Evolutionary conservation across 92 coral and sea anemone species (phyloP), one percentile per base, ranked within the genome.

Genomic region (Phymanthus crucifer): DNA sequence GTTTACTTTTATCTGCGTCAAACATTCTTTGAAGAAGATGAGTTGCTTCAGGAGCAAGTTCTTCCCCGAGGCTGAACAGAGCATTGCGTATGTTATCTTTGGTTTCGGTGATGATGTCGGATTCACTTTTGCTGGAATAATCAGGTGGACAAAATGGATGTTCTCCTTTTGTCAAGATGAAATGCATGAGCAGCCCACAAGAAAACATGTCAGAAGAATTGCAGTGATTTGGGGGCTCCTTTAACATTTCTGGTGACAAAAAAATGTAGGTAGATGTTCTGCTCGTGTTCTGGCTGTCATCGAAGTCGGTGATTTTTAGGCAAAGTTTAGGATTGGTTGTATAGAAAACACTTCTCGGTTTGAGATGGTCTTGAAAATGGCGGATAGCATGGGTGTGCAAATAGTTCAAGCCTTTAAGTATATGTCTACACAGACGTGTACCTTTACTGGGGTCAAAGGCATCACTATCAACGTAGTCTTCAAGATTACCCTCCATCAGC

Each of bases 341-440:
- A 54, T 61, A 85, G 54, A 85, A 50, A 26, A 85, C 48, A 58
- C 80, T 85, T 17, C 14, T 37, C 11, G 89, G 89, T 36, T 85
- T 85, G 12, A 85, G 36, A 67, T 85, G 80, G 1, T 80, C 75
- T 31, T 79, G 84, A 27, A 85, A 8, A 34, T 78, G 35, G 9
- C 46, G n/a, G 29, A 54, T 54, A 0, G 19, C 29, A 0, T 85
- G 40, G 0, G 6, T 0, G 12, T 85, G 85, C 21, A 79, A 74
- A 23, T 52, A 79, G 0, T 52, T 29, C 1, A 79, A 54, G 6
- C 89, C 88, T 14, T 3, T 32, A 33, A 85, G 14, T 50, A 85
- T 43, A 50, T 85, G 85, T 19, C 24, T 37, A 75, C 88, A 78
- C 6, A 84, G 84, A 19, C 27, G 19, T 19, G 52, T 46, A 13